These are phyloP conservation scores for Poecilia latipinna DNA, from an alignment of 2,113 vertebrate genomes.

Conservation along the genomic window DNA sequence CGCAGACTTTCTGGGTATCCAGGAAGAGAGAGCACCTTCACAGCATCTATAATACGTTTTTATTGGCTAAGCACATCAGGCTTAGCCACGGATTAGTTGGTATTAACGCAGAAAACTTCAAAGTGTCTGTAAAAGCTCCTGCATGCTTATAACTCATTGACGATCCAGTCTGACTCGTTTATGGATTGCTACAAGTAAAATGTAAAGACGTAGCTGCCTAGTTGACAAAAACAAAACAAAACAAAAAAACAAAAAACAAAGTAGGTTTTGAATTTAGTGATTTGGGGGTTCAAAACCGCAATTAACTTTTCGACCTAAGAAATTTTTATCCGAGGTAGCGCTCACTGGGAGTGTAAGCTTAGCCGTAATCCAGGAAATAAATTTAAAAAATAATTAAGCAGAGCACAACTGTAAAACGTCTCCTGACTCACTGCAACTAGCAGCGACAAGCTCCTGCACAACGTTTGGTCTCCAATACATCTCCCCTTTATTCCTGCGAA, in stretches of 20 bases:
- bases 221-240: no score
- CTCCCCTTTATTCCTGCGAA: no score
- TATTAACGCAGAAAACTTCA: not conserved
- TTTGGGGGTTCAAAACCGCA: not conserved
- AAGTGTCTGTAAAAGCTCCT: not conserved
- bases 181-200: not conserved
- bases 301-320: not conserved
- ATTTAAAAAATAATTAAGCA: not conserved
- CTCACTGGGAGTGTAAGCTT: not conserved
- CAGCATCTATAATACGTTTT: not conserved
- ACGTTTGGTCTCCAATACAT: not conserved
- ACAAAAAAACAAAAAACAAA: no score
- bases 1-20: not conserved
- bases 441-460: not conserved
- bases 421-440: not conserved
- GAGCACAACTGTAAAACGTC: not conserved
- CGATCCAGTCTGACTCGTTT: not conserved
- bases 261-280: not conserved
- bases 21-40: not conserved
- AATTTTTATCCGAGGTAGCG: not conserved
- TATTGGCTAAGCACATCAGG: not conserved
- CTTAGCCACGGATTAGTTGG: not conserved
- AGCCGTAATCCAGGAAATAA: slow-evolving; percentile 7
- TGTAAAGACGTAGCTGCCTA: no score
- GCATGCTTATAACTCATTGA: not conserved